Base-by-base conservation (phyloP, 2,888 invertebrate species). In the Euclidia mi region DNA sequence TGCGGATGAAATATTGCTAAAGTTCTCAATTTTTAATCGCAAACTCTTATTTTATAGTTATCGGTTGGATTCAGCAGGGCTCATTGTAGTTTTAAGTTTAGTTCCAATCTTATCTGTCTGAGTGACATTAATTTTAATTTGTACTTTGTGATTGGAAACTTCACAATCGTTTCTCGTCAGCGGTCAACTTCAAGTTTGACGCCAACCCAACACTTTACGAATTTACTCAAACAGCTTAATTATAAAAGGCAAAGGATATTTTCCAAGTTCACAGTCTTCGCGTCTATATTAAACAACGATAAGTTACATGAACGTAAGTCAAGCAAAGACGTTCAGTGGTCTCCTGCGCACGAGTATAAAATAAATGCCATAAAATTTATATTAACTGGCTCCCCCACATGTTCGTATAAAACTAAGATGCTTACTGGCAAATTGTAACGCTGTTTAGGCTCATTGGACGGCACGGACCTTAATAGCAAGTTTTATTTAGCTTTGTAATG, bases 291-390 rank as follows among this genome's bases (percentile, higher is more conserved):
- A 66, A 64, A 72, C 53, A 65, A 81, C 71, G 76, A 71, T 78
- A 78, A 74, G 65, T 71, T 67, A 74, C 71, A 70, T 67, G 67
- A 67, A 72, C 75, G 61, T 73, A 69, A 67, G 77, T 72, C 72
- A 61, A 62, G 65, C 73, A 73, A 76, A 74, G 78, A 78, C 75
- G 65, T 71, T 73, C 65, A 53, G 66, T 65, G 75, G 71, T 63
- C 65, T 63, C 60, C 56, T 56, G 69, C 56, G 68, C 65, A 63
- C 69, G 65, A 72, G 58, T 68, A 76, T 71, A 74, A 76, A 75
- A 76, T 69, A 71, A 68, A 76, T 66, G 51, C 69, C 59, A 65
- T 76, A 65, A 75, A 74, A 77, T 49, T 64, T 65, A 69, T 74
- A 76, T 68, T 63, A 75, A 65, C 62, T 57, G 53, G 56, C 20